Evolutionary conservation across 1,140 invertebrate species (phyloP).

Genomic region (Drosophila pruinosa): DNA sequence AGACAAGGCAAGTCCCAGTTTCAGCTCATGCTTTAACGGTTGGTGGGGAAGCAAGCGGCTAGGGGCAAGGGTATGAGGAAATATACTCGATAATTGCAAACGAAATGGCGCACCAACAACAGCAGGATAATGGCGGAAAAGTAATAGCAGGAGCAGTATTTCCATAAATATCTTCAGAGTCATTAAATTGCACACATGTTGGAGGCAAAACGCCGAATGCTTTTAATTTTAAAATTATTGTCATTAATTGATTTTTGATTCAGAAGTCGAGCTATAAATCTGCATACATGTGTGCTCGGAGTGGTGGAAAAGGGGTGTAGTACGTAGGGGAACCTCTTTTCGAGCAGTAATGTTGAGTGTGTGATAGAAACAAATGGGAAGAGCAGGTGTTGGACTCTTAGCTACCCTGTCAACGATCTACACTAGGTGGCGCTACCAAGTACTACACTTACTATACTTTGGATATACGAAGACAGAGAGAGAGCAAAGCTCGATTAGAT

Average conservation of each 20-base stretch:
- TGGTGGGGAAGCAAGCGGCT: slow-evolving; percentile 16
- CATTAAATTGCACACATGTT: slow-evolving; percentile 81
- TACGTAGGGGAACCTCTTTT: slow-evolving; percentile 2
- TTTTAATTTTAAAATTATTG: slow-evolving; percentile 82
- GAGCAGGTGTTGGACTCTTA: not conserved
- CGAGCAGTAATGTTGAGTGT: slow-evolving; percentile 23
- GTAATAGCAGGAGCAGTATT: slow-evolving; percentile 19
- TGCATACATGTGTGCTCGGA: slow-evolving; percentile 41
- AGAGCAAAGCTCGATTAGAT: no score
- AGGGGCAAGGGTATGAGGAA: slow-evolving; percentile 7
- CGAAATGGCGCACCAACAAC: slow-evolving; percentile 50
- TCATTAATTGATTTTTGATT: slow-evolving; percentile 81
- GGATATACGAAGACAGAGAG: no score
- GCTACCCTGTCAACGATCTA: not conserved
- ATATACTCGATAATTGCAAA: slow-evolving; percentile 79
- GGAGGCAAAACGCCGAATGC: slow-evolving; percentile 65
- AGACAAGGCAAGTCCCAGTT: slow-evolving; percentile 6
- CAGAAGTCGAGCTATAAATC: slow-evolving; percentile 60
- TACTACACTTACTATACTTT: no score
- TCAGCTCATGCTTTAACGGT: no score
- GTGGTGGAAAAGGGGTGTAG: not conserved
- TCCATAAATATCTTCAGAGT: slow-evolving; percentile 81
- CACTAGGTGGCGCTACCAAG: no score
- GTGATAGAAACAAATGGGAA: slow-evolving; percentile 8
- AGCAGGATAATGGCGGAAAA: slow-evolving; percentile 4